Evolutionary conservation across 2,113 vertebrate species (phyloP).

Genomic region (Ceratotherium simum): DNA sequence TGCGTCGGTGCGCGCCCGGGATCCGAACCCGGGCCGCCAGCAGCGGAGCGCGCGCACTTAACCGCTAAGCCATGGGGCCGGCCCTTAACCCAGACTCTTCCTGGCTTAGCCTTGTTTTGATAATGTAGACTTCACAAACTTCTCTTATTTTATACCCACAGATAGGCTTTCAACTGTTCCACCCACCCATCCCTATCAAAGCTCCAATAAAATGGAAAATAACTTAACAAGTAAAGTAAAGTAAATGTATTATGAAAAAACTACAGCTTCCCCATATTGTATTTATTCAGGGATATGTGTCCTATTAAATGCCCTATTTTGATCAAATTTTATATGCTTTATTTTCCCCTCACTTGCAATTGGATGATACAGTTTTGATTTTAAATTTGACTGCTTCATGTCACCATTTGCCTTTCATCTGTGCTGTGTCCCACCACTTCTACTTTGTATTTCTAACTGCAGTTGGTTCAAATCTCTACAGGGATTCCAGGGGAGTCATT

Average conservation of each 20-base stretch:
- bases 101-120: background rate
- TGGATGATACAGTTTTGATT: background rate
- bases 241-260: background rate
- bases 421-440: background rate
- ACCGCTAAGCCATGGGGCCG: too few relatives aligned
- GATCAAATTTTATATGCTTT: background rate
- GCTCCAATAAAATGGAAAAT: background rate
- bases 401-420: background rate
- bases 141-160: background rate
- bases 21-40: too few relatives aligned
- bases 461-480: constrained; percentile 16
- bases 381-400: background rate
- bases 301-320: background rate
- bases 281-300: accelerated
- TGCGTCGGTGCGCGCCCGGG: too few relatives aligned
- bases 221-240: background rate
- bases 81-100: background rate
- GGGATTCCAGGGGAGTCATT: constrained; percentile 41
- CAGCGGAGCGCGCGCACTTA: too few relatives aligned
- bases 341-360: background rate
- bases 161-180: background rate
- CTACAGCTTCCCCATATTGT: accelerated
- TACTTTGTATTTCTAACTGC: constrained; percentile 30
- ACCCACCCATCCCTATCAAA: background rate
- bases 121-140: background rate